Conservation (phyloP, 2,797 vertebrate genomes). For the Meda fulgida region DNA sequence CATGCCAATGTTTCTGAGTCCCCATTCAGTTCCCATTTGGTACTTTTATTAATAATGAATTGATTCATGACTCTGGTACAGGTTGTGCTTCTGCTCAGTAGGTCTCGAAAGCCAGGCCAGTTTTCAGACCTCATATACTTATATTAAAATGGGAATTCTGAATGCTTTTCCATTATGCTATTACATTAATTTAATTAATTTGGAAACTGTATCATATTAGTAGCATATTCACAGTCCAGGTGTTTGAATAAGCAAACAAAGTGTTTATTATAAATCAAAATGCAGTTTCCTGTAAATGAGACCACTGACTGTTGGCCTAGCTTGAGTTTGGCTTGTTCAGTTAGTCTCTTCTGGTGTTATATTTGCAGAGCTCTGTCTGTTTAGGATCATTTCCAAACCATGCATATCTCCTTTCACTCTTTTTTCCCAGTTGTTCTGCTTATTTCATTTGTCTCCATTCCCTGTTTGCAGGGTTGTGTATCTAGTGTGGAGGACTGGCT, state of each 20-base stretch:
- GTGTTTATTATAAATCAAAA: background rate
- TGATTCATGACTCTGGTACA: background rate
- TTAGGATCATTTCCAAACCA: constrained; percentile 57
- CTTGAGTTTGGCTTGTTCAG: constrained; percentile 50
- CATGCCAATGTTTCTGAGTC: background rate
- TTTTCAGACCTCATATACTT: background rate
- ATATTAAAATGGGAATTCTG: background rate
- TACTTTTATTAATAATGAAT: background rate
- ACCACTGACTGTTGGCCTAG: background rate
- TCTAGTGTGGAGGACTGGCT: constrained; percentile 86
- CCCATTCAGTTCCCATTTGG: background rate
- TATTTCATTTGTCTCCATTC: background rate
- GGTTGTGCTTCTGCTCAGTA: background rate
- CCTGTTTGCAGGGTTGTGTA: constrained; percentile 82
- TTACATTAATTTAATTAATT: background rate
- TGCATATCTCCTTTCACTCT: background rate
- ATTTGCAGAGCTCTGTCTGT: constrained; percentile 70
- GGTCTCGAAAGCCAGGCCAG: background rate
- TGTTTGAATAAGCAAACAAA: background rate
- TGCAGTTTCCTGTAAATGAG: background rate
- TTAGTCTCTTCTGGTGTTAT: constrained; percentile 68
- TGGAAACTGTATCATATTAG: background rate
- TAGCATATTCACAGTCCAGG: background rate
- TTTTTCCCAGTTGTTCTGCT: background rate
- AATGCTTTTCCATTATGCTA: background rate